Base-by-base conservation (phyloP, 1,140 invertebrate genomes). In the Trichomalopsis sarcophagae region DNA sequence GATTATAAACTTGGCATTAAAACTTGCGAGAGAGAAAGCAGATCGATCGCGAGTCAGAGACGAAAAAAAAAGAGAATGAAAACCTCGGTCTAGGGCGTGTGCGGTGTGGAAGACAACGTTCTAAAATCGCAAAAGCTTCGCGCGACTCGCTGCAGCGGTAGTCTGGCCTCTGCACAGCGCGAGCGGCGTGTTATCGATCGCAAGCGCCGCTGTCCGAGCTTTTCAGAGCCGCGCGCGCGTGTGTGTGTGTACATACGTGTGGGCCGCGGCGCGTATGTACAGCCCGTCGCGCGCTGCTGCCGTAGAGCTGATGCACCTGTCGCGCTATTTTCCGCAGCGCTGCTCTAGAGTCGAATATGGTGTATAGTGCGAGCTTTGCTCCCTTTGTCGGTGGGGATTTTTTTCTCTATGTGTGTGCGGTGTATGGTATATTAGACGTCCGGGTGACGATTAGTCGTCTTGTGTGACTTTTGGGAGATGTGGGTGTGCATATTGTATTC, bases 311-410 rank as follows among this genome's bases (percentile, higher is more conserved):
- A 21, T 77, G 44, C 44, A 77, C 75, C n/a, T 40, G 21, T 50
- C 44, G 75, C 75, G 27, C 44, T 76, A 76, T 44, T 44, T 76
- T 76, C 30, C n/a, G 74, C n/a, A 62, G 55, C 55, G 55, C 6
- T 7, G 55, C 55, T 62, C 55, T 62, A 62, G 55, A 62, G 55
- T 62, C 21, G 55, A 1, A n/a, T 14, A 21, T 17, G 55, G 55
- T 62, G 17, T 62, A 62, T 9, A 62, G 55, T 62, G 55, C 55
- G 55, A 21, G 17, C 55, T 62, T 62, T 62, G 17, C 17, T 62
- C 17, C 7, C 55, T 62, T 50, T 17, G 47, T 14, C 13, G 14
- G 27, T 1, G 27, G 21, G 17, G 21, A 62, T 62, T 21, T 62
- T n/a, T n/a, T 62, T 62, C 21, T 62, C 55, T n/a, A 62, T 21